These are phyloP conservation scores for Apis dorsata DNA, from an alignment of 1,140 invertebrate genomes.

Conservation along the genomic window DNA sequence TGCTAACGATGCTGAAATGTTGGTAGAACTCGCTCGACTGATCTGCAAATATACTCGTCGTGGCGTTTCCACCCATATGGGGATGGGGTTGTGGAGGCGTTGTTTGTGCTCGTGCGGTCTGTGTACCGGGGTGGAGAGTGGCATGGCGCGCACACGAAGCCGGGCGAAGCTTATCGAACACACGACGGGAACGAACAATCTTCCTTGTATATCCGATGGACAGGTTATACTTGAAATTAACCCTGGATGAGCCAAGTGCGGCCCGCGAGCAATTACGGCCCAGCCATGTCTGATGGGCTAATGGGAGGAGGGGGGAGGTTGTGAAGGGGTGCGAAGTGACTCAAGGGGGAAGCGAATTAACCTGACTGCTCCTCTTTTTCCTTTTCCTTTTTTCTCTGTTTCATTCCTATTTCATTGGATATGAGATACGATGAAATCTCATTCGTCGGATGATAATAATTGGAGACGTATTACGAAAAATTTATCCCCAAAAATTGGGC, in stretches of 20 bases:
- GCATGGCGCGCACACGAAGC: background rate
- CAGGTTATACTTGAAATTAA: conserved; percentile 39
- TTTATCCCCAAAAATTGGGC: no score
- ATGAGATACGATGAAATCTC: no score
- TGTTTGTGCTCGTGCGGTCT: conserved; percentile 60
- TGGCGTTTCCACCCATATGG: conserved; percentile 42
- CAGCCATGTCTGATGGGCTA: conserved; percentile 10
- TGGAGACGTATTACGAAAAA: no score
- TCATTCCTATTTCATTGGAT: no score
- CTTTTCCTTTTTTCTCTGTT: no score
- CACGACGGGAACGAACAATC: conserved; percentile 55
- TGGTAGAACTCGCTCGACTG: conserved; percentile 65
- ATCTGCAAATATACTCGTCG: conserved; percentile 68
- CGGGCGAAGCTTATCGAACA: conserved; percentile 54
- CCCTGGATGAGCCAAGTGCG: conserved; percentile 19
- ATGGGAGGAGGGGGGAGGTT: background rate
- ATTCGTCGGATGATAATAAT: no score
- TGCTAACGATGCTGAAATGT: conserved; percentile 70
- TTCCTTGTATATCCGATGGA: conserved; percentile 26
- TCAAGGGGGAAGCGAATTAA: background rate
- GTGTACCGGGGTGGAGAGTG: conserved; percentile 23
- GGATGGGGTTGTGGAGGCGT: conserved; percentile 9
- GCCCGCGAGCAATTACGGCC: conserved; percentile 26
- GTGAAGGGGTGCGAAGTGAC: background rate
- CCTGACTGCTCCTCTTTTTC: no score